Evolutionary conservation across 2,888 invertebrate species (phyloP).

Genomic region (Stratiomys singularior): DNA sequence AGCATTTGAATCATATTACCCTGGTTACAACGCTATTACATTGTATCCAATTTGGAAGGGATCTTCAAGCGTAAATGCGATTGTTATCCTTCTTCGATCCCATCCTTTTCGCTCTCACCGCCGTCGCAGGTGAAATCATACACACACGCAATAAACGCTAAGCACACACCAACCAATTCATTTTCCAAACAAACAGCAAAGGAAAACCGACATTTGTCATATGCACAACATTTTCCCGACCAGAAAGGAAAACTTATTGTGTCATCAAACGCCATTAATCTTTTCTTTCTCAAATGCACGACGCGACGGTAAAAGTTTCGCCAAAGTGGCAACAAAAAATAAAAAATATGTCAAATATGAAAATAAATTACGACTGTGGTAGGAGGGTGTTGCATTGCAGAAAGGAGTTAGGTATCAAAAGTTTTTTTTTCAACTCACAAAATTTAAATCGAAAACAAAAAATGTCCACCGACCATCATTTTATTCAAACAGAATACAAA

Average conservation of each 20-base stretch:
- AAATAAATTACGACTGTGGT: not conserved
- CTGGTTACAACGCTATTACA: too few species aligned
- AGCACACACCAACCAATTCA: not conserved
- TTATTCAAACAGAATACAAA: not conserved
- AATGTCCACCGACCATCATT: not conserved
- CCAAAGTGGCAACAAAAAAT: not conserved
- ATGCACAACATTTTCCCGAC: not conserved
- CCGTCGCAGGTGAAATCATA: not conserved
- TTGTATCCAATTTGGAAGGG: too few species aligned
- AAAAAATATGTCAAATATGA: constrained; percentile 13
- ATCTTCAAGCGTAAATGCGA: too few species aligned
- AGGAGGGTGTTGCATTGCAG: not conserved
- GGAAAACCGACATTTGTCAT: constrained; percentile 8
- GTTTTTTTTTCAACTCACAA: too few species aligned
- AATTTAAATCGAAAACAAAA: not conserved
- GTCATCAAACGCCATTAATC: constrained; percentile 7
- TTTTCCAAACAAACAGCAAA: not conserved
- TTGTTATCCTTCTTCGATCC: too few species aligned
- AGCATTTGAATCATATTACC: too few species aligned
- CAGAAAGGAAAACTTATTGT: constrained; percentile 16
- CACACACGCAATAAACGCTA: not conserved
- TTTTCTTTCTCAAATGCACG: not conserved
- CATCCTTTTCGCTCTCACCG: not conserved
- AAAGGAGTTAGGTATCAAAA: too few species aligned
- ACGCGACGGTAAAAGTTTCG: not conserved